Evolutionary conservation across 2,888 invertebrate species (phyloP), one percentile per base, ranked within the genome.

Genomic region (Thalpophila matura): DNA sequence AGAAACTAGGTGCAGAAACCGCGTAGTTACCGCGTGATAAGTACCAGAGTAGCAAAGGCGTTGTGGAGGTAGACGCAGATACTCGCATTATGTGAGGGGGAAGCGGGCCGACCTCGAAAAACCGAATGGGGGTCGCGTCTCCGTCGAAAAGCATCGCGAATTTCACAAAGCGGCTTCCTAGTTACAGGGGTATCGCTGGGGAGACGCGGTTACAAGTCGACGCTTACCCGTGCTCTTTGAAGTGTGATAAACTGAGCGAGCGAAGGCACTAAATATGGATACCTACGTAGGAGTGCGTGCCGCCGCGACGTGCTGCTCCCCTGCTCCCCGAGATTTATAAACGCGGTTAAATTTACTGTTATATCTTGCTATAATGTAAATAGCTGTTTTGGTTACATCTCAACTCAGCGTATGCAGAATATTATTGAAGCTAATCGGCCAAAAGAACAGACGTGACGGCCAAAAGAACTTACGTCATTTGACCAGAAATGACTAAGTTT

Each of bases 111-210:
- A 91, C 92, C 92, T 92, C 93, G 91, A 93, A 93, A 93, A 93
- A 91, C 92, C 91, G 85, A 91, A 91, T 88, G 87, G 90, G 91
- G 91, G 89, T 87, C 88, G 87, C 80, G 80, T 84, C 82, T 84
- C 81, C 84, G 86, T 88, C 90, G 88, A 89, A 89, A 89, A 90
- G 91, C 91, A 89, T 89, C 89, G 91, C 90, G 90, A 92, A 92
- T 90, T 92, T 91, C 92, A 91, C 93, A 92, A 91, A 93, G 93
- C 87, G 83, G 86, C 93, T 90, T 92, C 91, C 90, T 89, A 89
- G 91, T 90, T 91, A 90, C 89, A 81, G 86, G 82, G 81, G 83
- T 79, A 84, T 84, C 85, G 81, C 71, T 83, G 77, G 90, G 91
- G 90, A 89, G 89, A 86, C 85, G 91, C 86, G 90, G 92, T 91